Evolutionary conservation across 1,140 invertebrate species (phyloP).

Genomic region (Macrotrachela quadricornifera): DNA sequence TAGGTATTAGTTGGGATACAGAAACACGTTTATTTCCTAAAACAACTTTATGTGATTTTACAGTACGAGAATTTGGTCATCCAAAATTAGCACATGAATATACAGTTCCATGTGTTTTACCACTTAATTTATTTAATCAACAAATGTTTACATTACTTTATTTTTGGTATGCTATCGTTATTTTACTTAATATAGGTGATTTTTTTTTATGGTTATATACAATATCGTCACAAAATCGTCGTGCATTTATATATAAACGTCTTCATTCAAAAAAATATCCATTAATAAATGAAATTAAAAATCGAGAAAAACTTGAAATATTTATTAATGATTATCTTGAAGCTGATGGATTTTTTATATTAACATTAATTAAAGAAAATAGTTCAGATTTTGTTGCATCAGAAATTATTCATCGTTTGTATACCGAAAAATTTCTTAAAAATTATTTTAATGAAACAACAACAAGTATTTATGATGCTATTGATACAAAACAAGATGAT

Average conservation of each 20-base stretch:
- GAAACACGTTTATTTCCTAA: constrained; percentile 6
- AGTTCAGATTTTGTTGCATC: constrained; percentile 35
- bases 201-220: constrained; percentile 11
- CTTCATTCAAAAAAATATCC: not conserved
- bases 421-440: too few relatives aligned
- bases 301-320: constrained; percentile 10
- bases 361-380: constrained; percentile 33
- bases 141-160: constrained; percentile 27
- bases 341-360: constrained; percentile 34
- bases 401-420: constrained; percentile 25
- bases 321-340: constrained; percentile 35
- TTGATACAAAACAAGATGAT: too few relatives aligned
- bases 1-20: not conserved
- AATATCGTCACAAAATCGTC: constrained; percentile 3
- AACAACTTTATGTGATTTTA: constrained; percentile 9
- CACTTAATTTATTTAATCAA: constrained; percentile 29
- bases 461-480: too few relatives aligned
- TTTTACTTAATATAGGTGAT: constrained; percentile 22
- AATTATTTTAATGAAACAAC: too few relatives aligned
- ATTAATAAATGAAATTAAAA: constrained; percentile 2
- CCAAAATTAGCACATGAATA: constrained; percentile 12
- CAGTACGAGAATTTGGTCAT: constrained; percentile 6
- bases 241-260: not conserved
- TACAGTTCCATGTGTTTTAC: constrained; percentile 27
- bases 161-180: constrained; percentile 28